Conservation (phyloP, 2,113 vertebrate species). For the Penelope pileata region DNA sequence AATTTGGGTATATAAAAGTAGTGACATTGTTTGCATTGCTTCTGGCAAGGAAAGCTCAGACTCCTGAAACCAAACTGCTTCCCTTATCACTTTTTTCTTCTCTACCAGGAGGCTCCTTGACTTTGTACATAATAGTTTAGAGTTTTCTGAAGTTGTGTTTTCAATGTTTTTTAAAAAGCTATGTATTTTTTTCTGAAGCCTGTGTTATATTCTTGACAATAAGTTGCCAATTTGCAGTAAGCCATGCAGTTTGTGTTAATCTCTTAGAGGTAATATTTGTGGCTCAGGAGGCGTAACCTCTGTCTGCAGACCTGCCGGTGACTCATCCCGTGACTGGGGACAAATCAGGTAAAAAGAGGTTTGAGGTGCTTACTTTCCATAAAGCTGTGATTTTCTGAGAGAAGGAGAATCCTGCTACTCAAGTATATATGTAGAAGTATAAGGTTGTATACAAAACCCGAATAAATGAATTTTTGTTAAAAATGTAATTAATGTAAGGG, state of each 20-base stretch:
- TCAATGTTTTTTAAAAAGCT: not conserved
- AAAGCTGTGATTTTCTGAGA: not conserved
- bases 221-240: not conserved
- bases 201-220: not conserved
- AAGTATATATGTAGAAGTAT: not conserved
- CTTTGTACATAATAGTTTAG: not conserved
- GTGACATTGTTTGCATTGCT: not conserved
- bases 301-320: not conserved
- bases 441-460: accelerated
- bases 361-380: not conserved
- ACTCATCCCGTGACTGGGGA: not conserved
- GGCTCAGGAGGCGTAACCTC: not conserved
- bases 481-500: not conserved
- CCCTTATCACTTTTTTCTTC: not conserved
- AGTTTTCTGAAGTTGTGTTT: not conserved
- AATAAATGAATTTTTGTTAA: not conserved
- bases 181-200: not conserved
- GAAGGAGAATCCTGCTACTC: not conserved
- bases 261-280: not conserved
- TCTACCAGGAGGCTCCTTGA: not conserved
- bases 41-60: not conserved
- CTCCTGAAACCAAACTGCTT: not conserved
- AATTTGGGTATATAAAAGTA: not conserved
- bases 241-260: not conserved
- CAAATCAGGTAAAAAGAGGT: not conserved